Base-by-base conservation (phyloP, 2,113 vertebrate genomes). In the Thamnophis sirtalis region DNA sequence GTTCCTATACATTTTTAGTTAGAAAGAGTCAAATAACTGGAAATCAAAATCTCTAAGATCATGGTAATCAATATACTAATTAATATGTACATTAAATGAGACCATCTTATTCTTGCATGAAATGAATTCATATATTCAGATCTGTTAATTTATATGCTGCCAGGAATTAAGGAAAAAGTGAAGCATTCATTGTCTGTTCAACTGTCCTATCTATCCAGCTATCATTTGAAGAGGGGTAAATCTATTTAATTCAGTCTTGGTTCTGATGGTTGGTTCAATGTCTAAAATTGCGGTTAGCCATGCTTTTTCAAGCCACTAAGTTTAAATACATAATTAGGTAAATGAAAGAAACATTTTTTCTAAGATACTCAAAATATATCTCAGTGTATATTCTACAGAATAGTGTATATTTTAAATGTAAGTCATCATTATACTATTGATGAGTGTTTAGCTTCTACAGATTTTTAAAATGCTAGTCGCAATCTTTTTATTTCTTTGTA, bases 281-380 rank as follows among this genome's bases (percentile, higher is more conserved):
- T 48, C 7, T 84, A 84, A 48, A 22, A 84, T 22, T 84, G 17
- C 80, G 9, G 21, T 24, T 60, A 51, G 9, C 21, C 50, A 84
- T 80, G 2, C 2, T 84, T 7, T 80, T n/a, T 84, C 33, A 7
- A 90, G n/a, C n/a, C 22, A 86, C 15, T 73, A 73, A 73, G 33
- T n/a, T 68, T 68, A 68, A 33, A 33, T 56, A 90, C 9, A 24
- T 56, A 90, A 90, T 90, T 90, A 92, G 89, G 87, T 92, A 96
- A 93, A 95, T 93, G 19, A 49, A 84, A 6, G 92, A 26, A 94
- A 89, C 89, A 89, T 97, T 93, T 93, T 9, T 89, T 89, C 8
- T 73, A 84, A 53, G 21, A 90, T 48, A 51, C 22, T 26, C 9
- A 43, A 84, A 90, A 92, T 93, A 89, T 84, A 87, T 55, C 68